Percentiles rank a stretch among this genome's conserved stretches.
phyloP scores from a whole-genome alignment of 2,113 vertebrate genomes.

The Crypturellus undulatus region DNA sequence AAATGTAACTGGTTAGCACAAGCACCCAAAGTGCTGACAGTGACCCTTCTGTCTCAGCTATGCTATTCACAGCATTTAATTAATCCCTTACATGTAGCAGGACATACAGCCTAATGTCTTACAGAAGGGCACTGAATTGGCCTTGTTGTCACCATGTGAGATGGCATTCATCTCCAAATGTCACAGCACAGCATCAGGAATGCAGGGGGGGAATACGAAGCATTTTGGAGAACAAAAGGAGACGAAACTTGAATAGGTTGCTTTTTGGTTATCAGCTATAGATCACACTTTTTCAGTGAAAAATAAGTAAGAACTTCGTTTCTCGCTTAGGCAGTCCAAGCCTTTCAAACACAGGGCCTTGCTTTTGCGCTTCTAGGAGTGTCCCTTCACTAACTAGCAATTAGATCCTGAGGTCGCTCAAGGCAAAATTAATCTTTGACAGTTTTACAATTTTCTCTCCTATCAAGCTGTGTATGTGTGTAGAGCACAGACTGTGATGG shows the following conservation, averaged over 20 bases:
- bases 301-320: slow-evolving; percentile 30
- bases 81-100: slow-evolving; percentile 33
- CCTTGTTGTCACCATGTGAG: slow-evolving; percentile 51
- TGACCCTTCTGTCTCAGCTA: slow-evolving; percentile 46
- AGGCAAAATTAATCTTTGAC: slow-evolving; percentile 28
- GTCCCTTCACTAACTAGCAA: slow-evolving; percentile 24
- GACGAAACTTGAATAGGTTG: slow-evolving; percentile 26
- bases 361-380: slow-evolving; percentile 51
- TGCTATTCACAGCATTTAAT: slow-evolving; percentile 43
- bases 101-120: slow-evolving; percentile 7
- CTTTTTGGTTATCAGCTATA: slow-evolving; percentile 39
- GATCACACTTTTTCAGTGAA: slow-evolving; percentile 40
- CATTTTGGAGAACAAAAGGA: slow-evolving; percentile 23
- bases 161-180: slow-evolving; percentile 66
- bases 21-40: slow-evolving; percentile 23
- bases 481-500: not conserved
- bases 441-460: not conserved
- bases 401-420: slow-evolving; percentile 52
- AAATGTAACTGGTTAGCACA: slow-evolving; percentile 48
- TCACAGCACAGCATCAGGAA: slow-evolving; percentile 4
- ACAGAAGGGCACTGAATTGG: slow-evolving; percentile 44
- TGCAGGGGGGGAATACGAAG: slow-evolving; percentile 34
- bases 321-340: not conserved
- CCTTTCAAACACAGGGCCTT: not conserved
- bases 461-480: not conserved